phyloP scores from a whole-genome alignment of 1,140 invertebrate species.

The Lanistes nyassanus region DNA sequence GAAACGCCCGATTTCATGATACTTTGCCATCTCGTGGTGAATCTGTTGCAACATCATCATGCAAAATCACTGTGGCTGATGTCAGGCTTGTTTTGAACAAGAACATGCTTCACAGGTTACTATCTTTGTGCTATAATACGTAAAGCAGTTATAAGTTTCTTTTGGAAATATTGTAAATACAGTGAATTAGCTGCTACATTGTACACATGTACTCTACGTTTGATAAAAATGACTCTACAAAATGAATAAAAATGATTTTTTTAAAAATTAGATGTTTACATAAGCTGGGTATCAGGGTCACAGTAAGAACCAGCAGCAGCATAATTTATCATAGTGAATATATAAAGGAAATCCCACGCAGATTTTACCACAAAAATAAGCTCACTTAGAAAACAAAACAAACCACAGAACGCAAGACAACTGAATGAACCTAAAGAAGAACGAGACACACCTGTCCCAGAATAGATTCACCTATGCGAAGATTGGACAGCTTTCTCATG shows the following conservation, averaged over 20 bases:
- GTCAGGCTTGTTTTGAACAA: conserved; percentile 1
- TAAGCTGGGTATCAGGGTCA: no score
- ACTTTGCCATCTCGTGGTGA: conserved; percentile 72
- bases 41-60: conserved; percentile 59
- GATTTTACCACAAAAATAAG: neutral
- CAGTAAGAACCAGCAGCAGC: no score
- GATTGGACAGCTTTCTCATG: conserved; percentile 55
- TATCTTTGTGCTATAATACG: neutral
- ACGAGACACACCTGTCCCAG: conserved; percentile 65
- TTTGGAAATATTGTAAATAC: no score
- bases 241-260: no score
- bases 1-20: conserved; percentile 73
- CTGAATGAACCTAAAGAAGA: neutral
- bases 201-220: neutral
- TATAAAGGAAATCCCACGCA: neutral
- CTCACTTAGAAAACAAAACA: neutral
- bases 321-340: neutral
- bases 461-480: conserved; percentile 64
- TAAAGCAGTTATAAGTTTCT: no score
- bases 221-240: neutral
- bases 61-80: neutral
- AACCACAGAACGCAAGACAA: neutral
- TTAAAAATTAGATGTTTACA: no score
- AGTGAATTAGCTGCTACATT: neutral
- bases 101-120: neutral